Evolutionary conservation across 2,797 vertebrate species (phyloP).

Genomic region (Centropyge bicolor): DNA sequence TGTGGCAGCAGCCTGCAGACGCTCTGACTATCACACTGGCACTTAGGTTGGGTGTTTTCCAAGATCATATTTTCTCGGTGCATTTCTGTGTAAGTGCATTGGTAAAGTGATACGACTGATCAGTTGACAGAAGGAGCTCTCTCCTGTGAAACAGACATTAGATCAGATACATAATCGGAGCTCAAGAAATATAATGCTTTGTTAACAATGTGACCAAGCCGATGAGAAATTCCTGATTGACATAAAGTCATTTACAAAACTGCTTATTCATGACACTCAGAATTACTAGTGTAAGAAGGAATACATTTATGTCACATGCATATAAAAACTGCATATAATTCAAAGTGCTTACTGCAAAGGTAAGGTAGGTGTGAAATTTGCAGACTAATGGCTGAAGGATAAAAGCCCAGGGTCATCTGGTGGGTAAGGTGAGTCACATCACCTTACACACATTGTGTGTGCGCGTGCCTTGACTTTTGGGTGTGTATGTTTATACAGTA

Average conservation of each 20-base stretch:
- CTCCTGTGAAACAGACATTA: background rate
- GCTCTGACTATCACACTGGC: slow-evolving; percentile 20
- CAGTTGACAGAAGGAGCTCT: slow-evolving; percentile 2
- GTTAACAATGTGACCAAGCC: background rate
- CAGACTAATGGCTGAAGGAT: background rate
- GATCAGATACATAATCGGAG: slow-evolving; percentile 20
- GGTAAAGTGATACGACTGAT: slow-evolving; percentile 56
- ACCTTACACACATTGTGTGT: slow-evolving; percentile 6
- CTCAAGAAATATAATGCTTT: background rate
- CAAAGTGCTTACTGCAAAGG: too few species aligned
- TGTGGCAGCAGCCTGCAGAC: slow-evolving; percentile 26
- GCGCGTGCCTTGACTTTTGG: background rate
- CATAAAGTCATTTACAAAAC: background rate
- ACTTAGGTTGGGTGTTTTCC: background rate
- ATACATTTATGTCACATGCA: background rate
- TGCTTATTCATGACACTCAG: background rate
- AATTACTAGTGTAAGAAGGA: background rate
- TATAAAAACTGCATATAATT: background rate
- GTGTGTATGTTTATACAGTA: slow-evolving; percentile 30
- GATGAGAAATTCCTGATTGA: background rate
- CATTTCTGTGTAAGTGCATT: slow-evolving; percentile 30
- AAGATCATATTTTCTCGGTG: slow-evolving; percentile 23
- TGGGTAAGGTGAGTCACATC: slow-evolving; percentile 29
- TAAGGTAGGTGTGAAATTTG: slow-evolving; percentile 4
- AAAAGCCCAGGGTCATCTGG: slow-evolving; percentile 15